These are phyloP conservation scores for Drosophila mayaguana DNA, from an alignment of 2,888 invertebrate genomes.

Conservation along the genomic window DNA sequence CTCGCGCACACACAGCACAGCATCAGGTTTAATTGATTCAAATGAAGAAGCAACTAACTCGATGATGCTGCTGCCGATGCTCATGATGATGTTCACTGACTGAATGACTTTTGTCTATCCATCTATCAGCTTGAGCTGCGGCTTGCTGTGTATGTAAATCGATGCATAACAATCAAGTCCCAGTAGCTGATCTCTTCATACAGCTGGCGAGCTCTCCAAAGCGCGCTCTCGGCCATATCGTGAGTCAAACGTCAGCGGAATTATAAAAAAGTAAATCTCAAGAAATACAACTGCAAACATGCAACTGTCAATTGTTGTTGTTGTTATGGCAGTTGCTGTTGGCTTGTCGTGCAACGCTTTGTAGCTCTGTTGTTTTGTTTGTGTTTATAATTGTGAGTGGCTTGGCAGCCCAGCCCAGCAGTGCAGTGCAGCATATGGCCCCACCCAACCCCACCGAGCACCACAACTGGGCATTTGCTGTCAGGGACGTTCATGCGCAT, in stretches of 20 bases:
- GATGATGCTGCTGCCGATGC: conserved; percentile 20
- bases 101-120: conserved; percentile 64
- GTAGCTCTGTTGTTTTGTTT: conserved; percentile 53
- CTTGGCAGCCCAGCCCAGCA: conserved; percentile 17
- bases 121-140: conserved; percentile 38
- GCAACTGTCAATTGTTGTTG: conserved; percentile 55
- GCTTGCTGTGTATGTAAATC: conserved; percentile 63
- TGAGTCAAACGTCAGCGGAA: conserved; percentile 45
- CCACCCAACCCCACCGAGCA: conserved; percentile 7
- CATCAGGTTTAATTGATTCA: conserved; percentile 73
- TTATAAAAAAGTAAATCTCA: conserved; percentile 35
- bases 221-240: conserved; percentile 38
- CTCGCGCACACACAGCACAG: too few relatives aligned
- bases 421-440: conserved; percentile 5
- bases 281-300: conserved; percentile 61
- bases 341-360: conserved; percentile 68
- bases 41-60: conserved; percentile 59
- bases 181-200: conserved; percentile 53
- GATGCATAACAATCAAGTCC: conserved; percentile 60
- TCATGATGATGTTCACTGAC: conserved; percentile 30
- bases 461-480: conserved; percentile 42
- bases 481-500: conserved; percentile 71
- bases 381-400: conserved; percentile 64
- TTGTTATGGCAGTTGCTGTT: conserved; percentile 6
- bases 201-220: conserved; percentile 7